Evolutionary conservation across 2,888 invertebrate genomes (phyloP), one percentile per base, ranked within the genome.

Genomic region (Clistopyga incitator): DNA sequence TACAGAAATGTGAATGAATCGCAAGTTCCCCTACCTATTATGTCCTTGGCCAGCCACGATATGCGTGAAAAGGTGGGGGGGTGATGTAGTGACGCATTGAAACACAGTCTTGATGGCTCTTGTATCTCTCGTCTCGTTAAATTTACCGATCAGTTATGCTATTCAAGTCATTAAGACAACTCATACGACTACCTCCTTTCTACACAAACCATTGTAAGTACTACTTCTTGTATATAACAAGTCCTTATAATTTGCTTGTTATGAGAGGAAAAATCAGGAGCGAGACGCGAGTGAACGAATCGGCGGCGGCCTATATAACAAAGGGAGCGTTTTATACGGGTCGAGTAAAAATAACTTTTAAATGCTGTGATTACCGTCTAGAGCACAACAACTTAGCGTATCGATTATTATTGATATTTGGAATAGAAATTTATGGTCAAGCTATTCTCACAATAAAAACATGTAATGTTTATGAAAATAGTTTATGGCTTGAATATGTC

Each of bases 141-240:
- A 42, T 56, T 50, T 15, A n/a, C 13, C 42, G 42, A 64, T 65
- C 75, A 85, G 82, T 80, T 50, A 85, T 83, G 81, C 61, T 76
- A 71, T 76, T 56, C 20, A 50, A 52, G 18, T 65, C 56, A 34
- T 52, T 83, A 10, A 70, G 68, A 72, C 74, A 72, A 59, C 72
- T 78, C 8, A 74, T 15, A 61, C 78, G 47, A 61, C 45, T 72
- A 76, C 25, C 50, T 23, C n/a, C 23, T 45, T 56, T 34, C 42
- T 54, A 18, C 47, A 50, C 67, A 45, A 45, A 71, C 6, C 56
- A 50, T 67, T 29, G 86, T 86, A 64, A 85, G 86, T 75, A 29
- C 2, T 2, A 29, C 25, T 42, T 50, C 10, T 25, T 38, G 38
- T 38, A 10, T 38, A 8, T 38, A 23, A 10, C 29, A 23, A 23